Conservation (phyloP, 2,113 vertebrate species). For the Pachyramphus minor region DNA sequence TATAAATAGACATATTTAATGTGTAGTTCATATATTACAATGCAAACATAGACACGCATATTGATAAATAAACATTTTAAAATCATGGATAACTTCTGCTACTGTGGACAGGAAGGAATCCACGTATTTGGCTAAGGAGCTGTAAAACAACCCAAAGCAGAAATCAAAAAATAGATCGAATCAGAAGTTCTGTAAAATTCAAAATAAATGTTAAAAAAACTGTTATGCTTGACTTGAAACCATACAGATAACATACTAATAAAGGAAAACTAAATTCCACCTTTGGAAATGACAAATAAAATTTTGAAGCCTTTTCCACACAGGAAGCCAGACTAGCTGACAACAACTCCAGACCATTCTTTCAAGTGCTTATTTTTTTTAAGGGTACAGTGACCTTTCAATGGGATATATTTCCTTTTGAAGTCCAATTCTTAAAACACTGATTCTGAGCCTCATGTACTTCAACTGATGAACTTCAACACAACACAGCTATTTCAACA, state of each 20-base stretch:
- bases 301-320: not conserved
- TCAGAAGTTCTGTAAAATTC: not conserved
- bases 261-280: not conserved
- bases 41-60: fast-evolving
- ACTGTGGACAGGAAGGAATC: not conserved
- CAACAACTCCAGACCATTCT: not conserved
- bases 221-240: not conserved
- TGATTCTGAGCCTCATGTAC: not conserved
- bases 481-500: not conserved
- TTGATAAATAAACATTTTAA: not conserved
- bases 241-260: not conserved
- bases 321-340: not conserved
- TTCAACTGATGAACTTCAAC: not conserved
- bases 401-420: not conserved
- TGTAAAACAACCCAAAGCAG: not conserved
- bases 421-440: not conserved
- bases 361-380: not conserved
- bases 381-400: not conserved
- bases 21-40: not conserved
- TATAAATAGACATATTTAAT: not conserved
- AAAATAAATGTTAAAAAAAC: not conserved
- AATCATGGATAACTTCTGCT: not conserved
- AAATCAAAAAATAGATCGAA: not conserved
- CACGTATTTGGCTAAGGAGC: not conserved
- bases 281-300: not conserved